Evolutionary conservation across 2,113 vertebrate species (phyloP).

Genomic region (Sardina pilchardus): DNA sequence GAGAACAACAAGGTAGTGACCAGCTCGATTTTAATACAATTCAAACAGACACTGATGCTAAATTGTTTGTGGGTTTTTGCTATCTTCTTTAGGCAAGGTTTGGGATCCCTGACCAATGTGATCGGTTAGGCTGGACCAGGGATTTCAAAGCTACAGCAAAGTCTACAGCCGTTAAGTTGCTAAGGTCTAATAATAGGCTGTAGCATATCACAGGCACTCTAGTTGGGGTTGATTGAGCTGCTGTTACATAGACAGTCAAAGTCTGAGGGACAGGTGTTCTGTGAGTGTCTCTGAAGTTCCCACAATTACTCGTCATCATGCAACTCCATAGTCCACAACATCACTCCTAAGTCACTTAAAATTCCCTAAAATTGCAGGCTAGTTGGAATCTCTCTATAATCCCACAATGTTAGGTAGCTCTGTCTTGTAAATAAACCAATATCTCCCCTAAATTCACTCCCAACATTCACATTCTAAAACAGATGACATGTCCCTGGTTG

Average conservation of each 20-base stretch:
- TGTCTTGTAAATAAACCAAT: background rate
- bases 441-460: background rate
- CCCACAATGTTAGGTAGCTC: background rate
- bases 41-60: background rate
- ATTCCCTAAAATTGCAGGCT: background rate
- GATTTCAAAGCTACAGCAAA: too few species aligned
- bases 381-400: background rate
- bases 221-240: too few species aligned
- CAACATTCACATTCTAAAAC: background rate
- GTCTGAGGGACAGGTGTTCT: too few species aligned
- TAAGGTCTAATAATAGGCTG: too few species aligned
- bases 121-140: too few species aligned
- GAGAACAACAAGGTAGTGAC: background rate
- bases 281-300: background rate
- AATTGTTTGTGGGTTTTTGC: too few species aligned
- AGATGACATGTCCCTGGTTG: background rate
- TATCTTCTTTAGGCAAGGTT: too few species aligned
- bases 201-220: too few species aligned
- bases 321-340: background rate
- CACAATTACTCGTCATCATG: background rate
- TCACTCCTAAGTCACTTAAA: background rate
- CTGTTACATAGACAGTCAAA: too few species aligned
- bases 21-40: background rate
- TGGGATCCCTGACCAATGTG: too few species aligned
- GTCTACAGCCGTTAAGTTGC: too few species aligned